Percentiles rank a stretch among this genome's conserved stretches.
These are phyloP conservation scores for Pseudomyrmex concolor DNA, from an alignment of 1,140 invertebrate genomes.

Conservation along the genomic window DNA sequence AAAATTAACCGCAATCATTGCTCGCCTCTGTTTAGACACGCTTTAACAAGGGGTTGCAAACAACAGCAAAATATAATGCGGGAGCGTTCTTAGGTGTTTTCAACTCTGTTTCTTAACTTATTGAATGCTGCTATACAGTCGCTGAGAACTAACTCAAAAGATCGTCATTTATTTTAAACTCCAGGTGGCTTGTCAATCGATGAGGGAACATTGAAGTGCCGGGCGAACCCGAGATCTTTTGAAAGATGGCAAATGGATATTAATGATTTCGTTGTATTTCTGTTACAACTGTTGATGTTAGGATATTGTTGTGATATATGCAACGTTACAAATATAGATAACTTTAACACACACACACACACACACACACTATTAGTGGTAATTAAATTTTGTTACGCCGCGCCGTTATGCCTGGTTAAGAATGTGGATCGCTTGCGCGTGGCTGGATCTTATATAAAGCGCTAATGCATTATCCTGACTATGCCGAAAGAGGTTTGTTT, in stretches of 20 bases:
- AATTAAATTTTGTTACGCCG: slow-evolving; percentile 37
- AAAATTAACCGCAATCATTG: slow-evolving; percentile 54
- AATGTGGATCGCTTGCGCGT: slow-evolving; percentile 54
- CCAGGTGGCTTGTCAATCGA: too few species aligned
- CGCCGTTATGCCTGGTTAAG: slow-evolving; percentile 29
- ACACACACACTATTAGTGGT: not conserved
- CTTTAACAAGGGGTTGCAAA: not conserved
- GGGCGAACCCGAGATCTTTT: too few species aligned
- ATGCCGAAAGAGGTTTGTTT: slow-evolving; percentile 62
- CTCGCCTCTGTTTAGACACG: not conserved
- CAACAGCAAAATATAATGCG: not conserved
- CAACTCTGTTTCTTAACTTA: not conserved
- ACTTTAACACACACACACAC: not conserved
- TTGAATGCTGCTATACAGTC: not conserved
- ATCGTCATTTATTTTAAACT: not conserved
- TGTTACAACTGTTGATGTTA: too few species aligned
- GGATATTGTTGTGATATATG: too few species aligned
- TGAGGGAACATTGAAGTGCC: too few species aligned
- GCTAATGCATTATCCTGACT: slow-evolving; percentile 79
- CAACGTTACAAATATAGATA: not conserved
- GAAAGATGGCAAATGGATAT: too few species aligned
- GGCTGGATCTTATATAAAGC: slow-evolving; percentile 75
- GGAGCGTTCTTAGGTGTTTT: not conserved
- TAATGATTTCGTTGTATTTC: too few species aligned
- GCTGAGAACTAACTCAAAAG: not conserved